Base-by-base conservation (phyloP, 2,113 vertebrate genomes). In the Gambusia holbrooki region DNA sequence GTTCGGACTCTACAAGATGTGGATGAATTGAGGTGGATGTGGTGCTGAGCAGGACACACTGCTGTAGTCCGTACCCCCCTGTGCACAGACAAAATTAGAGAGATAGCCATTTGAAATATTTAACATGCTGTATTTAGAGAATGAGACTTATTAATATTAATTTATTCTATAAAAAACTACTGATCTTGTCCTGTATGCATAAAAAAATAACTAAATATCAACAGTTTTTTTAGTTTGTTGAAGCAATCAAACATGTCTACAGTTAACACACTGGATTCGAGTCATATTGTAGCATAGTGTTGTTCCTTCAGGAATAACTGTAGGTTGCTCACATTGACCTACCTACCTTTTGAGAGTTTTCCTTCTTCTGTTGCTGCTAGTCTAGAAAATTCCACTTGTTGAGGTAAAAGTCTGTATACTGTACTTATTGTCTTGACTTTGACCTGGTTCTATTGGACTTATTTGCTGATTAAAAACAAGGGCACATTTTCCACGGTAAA, bases 111-210 rank as follows among this genome's bases (percentile, higher is more conserved):
- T 72, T 85, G 86, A 85, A 94, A 97, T 98, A 98, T 98, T 98
- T 98, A 98, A 97, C 96, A 96, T 85, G 94, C 95, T 96, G 87
- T 93, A 96, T 93, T 96, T 95, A 96, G 95, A 96, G 94, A 95
- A 95, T 88, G 74, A 74, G 87, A 89, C 88, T 87, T 96, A 96
- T 94, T 97, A 95, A 96, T 98, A 96, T 97, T 98, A 98, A 98
- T 97, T 98, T 98, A 98, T 98, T 98, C 95, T 96, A 96, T 96
- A 94, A 85, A 87, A 77, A 94, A 94, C 93, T 95, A 94, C 95
- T 95, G 66, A 93, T 91, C 83, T 93, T 84, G 79, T 89, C 85
- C 72, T 4, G 79, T 90, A 78, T 82, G 74, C 91, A 94, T 94
- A 89, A 92, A 88, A 37, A n/a, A 88, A 81, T 66, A 93, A 94